Percentiles rank a stretch among this genome's conserved stretches.
These are phyloP conservation scores for Noctua janthina DNA, from an alignment of 2,888 invertebrate species.

Conservation along the genomic window DNA sequence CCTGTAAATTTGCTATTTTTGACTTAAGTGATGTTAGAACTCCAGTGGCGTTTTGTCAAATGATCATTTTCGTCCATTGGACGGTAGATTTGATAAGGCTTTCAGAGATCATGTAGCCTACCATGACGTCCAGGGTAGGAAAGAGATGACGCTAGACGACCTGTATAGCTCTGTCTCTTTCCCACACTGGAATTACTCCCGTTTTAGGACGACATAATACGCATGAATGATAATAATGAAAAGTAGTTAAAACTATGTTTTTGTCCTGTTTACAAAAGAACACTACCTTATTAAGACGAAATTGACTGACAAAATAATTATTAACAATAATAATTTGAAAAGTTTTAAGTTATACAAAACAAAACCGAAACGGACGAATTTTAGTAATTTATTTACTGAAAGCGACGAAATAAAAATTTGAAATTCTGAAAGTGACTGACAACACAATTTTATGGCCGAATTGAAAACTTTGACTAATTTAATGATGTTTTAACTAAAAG, in stretches of 20 bases:
- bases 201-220: too few relatives aligned
- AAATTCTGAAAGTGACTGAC: constrained; percentile 7
- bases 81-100: not conserved
- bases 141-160: too few relatives aligned
- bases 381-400: not conserved
- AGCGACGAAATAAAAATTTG: not conserved
- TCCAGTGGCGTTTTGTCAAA: not conserved
- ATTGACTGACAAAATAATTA: constrained; percentile 28
- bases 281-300: not conserved
- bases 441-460: not conserved
- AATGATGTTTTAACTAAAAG: not conserved
- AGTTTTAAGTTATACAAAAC: constrained; percentile 12
- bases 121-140: too few relatives aligned
- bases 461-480: not conserved
- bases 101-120: not conserved
- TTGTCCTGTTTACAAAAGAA: not conserved
- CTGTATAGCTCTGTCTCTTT: too few relatives aligned
- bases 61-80: not conserved
- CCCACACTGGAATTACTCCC: too few relatives aligned
- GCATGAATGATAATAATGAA: not conserved
- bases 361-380: constrained; percentile 3
- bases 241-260: not conserved
- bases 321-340: constrained; percentile 15
- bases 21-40: too few relatives aligned
- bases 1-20: too few relatives aligned